Evolutionary conservation across 2,888 invertebrate species (phyloP), one percentile per base, ranked within the genome.

Genomic region (Pseudanteris insignis): DNA sequence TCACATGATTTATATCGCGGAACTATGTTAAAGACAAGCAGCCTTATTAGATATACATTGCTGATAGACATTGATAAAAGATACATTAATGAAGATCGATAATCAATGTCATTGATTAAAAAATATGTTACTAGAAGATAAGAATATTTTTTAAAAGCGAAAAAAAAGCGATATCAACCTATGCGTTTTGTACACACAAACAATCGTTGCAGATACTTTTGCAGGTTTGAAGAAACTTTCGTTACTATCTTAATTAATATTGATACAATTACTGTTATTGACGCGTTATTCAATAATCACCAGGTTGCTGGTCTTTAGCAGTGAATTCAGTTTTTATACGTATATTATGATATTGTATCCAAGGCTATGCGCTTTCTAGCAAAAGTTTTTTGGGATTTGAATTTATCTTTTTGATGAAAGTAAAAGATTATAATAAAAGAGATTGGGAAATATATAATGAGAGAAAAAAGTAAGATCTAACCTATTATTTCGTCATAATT

Each of bases 251-350:
- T 44, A 36, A 53, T 43, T 43, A 36, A 33, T 37, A 41, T 36
- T 38, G 41, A 9, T 54, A 29, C 24, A 8, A 50, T n/a, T 44
- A 29, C 33, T 34, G 11, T 29, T 50, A 53, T 62, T 46, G 44
- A 44, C 33, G 29, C 36, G 50, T 54, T 50, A 50, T 11, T 34
- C 14, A 34, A 18, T 50, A 46, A 47, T 58, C 28, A 18, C 47
- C 57, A 51, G 55, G 51, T 63, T 57, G 47, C 51, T 62, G 51
- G 57, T 62, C 51, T 62, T 62, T 55, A 61, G 51, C 61, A 55
- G 26, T 51, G 48, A 48, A 60, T 53, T 60, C 41, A 57, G 25
- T 57, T 55, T 54, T 57, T 47, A 41, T 47, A 40, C 38, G 40
- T 36, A 43, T 47, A 55, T 33, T 53, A 47, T 54, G 5, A 29